Base-by-base conservation (phyloP, 2,113 vertebrate species). In the Strix uralensis region DNA sequence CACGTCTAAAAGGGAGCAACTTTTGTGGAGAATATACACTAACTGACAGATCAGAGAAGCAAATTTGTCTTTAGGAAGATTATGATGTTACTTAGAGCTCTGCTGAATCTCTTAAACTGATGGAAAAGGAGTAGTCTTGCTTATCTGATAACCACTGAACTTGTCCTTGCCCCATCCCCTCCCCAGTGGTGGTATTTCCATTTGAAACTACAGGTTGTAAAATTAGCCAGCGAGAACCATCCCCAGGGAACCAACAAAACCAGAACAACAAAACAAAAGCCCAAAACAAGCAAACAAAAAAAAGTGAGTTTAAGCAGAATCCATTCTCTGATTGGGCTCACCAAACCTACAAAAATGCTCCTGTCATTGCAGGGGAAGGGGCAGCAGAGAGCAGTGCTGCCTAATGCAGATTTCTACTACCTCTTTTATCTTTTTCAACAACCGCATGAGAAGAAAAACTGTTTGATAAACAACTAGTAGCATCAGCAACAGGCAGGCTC, bases 321-420 rank as follows among this genome's bases (percentile, higher is more conserved):
- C 34, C 7, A 4, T 34, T 52, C 86, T 78, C 52, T 61, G 81
- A 16, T 3, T 9, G 40, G 61, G 66, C 18, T 94, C 72, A 46
- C 38, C 78, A 82, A 72, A 67, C 11, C 13, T 27, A 16, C 44
- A 66, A 3, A 27, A 55, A n/a, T 3, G 65, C 40, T 94, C 59
- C 61, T 52, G 42, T 14, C 20, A 4, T 44, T 69, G 73, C 87
- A 72, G 62, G 47, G 62, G 40, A 87, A 87, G 66, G 47, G 82
- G 90, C 78, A 94, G 91, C 93, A 96, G 90, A 82, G 95, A 84
- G 61, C 69, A 92, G 26, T 40, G 52, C 93, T 96, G 94, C 61
- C 44, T 79, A 82, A 29, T 18, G 40, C 26, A n/a, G 40, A 25
- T 18, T 47, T 26, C 57, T 52, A 3, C 51, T 14, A 20, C 38